Percentiles rank a stretch among this genome's conserved stretches.
Conservation (phyloP, 2,113 vertebrate species). For the Ariopsis seemanni region DNA sequence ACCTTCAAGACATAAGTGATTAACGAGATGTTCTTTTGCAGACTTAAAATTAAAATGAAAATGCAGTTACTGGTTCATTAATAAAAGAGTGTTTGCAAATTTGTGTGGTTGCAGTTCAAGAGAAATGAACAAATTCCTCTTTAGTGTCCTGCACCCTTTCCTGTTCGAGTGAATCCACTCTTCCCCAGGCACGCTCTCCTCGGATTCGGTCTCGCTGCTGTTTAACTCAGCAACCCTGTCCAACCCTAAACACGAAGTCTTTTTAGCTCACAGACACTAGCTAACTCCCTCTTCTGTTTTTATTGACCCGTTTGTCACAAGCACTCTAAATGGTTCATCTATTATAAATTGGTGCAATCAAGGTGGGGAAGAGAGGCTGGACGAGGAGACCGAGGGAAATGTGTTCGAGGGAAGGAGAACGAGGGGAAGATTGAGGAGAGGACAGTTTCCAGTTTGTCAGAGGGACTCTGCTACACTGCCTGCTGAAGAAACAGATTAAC, state of each 20-base stretch:
- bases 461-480: background rate
- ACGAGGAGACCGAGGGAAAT: background rate
- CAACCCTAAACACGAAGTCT: background rate
- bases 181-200: background rate
- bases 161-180: background rate
- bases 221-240: background rate
- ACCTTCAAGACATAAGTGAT: background rate
- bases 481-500: constrained; percentile 29
- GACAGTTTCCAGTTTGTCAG: constrained; percentile 34
- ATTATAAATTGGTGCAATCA: constrained; percentile 13
- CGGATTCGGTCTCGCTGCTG: background rate
- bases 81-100: background rate
- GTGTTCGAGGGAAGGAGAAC: constrained; percentile 9
- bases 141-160: background rate
- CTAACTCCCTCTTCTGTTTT: constrained; percentile 22
- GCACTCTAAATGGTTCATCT: background rate
- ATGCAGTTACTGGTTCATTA: background rate
- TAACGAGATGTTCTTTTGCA: background rate
- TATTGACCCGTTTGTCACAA: background rate
- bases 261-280: background rate
- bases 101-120: background rate
- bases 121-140: background rate
- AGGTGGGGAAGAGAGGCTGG: background rate
- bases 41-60: background rate
- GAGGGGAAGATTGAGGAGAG: background rate